phyloP scores from a whole-genome alignment of 2,113 vertebrate genomes.

The Pao palembangensis region DNA sequence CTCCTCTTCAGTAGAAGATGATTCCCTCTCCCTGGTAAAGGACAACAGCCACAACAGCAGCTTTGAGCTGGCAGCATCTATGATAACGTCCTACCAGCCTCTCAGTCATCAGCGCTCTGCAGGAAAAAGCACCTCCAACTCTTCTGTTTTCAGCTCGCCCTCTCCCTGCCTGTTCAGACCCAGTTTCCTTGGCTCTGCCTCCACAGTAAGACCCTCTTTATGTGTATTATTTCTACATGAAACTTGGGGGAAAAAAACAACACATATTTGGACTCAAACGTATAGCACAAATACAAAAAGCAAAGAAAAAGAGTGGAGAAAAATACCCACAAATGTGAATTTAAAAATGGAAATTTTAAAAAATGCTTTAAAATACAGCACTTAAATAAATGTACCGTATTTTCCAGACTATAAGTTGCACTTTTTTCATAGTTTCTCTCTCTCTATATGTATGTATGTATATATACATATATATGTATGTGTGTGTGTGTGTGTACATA shows the following conservation, averaged over 20 bases:
- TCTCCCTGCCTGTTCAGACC: conserved; percentile 89
- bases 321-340: too few species aligned
- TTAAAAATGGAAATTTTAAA: not conserved
- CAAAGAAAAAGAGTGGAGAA: too few species aligned
- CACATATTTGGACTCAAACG: not conserved
- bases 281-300: too few species aligned
- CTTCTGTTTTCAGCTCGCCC: conserved; percentile 83
- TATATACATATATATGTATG: too few species aligned
- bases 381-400: too few species aligned
- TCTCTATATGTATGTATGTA: too few species aligned
- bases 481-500: too few species aligned
- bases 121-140: conserved; percentile 65
- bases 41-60: conserved; percentile 97
- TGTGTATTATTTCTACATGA: too few species aligned
- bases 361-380: not conserved
- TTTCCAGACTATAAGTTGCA: too few species aligned
- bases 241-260: not conserved
- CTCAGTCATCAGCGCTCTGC: conserved; percentile 74
- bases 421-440: too few species aligned
- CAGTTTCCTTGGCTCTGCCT: conserved; percentile 88
- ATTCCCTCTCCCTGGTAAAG: conserved; percentile 81
- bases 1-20: conserved; percentile 83
- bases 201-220: conserved; percentile 78
- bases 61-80: conserved; percentile 91
- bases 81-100: conserved; percentile 95